Base-by-base conservation (phyloP, 1,140 invertebrate species). In the Probaryconus sp. region DNA sequence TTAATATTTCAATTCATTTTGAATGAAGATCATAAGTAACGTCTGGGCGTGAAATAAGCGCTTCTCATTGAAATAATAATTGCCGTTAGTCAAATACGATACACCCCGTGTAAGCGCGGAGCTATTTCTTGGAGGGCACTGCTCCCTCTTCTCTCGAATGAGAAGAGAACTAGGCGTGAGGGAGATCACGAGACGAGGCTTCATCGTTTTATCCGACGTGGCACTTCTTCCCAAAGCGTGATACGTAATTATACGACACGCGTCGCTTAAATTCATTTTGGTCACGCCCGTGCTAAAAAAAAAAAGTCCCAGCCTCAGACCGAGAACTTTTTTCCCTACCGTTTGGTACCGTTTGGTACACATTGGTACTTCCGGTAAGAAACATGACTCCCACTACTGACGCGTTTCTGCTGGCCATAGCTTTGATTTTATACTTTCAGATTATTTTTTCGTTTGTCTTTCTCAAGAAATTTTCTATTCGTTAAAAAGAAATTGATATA, bases 221-320 rank as follows among this genome's bases (percentile, higher is more conserved):
- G 47, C 67, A 40, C 61, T 6, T 20, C 38, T n/a, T n/a, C n/a
- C n/a, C n/a, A 21, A 24, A 56, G 43, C 48, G 18, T 38, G 51
- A 65, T 56, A 56, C 47, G 67, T 67, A 76, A 69, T 65, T 69
- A 58, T 75, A 69, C 51, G 58, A 71, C 67, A 64, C 60, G 53
- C 65, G 60, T 71, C 68, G 60, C 50, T 71, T 58, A 71, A 71
- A 71, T 63, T 58, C 68, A 64, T 71, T 64, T 71, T 43, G 58
- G 68, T 70, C 67, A 70, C 68, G 50, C 68, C 58, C 68, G 50
- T 63, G 50, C 58, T 64, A 64, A 72, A 72, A 72, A 64, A 72
- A 72, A 72, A 72, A 64, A 64, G 67, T 63, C 13, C 16, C 2
- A 70, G 31, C 40, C 53, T 58, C 63, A 14, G 18, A n/a, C n/a